Conservation (phyloP, 2,888 invertebrate genomes). For the Corbicula japonica region DNA sequence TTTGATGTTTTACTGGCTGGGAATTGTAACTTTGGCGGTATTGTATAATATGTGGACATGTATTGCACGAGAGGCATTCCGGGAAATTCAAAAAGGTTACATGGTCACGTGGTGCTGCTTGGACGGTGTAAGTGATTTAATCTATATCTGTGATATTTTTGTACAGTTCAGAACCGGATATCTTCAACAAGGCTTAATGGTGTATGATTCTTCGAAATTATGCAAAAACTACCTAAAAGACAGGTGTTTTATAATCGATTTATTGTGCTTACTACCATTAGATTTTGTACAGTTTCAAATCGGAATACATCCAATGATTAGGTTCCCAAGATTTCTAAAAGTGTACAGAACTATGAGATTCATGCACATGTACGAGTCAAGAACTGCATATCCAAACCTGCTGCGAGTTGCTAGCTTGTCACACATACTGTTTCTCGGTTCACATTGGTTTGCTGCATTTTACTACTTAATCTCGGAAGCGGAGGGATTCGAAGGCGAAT, state of each 20-base stretch:
- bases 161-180: constrained; percentile 98
- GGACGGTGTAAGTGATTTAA: constrained; percentile 94
- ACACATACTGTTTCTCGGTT: constrained; percentile 96
- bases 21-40: constrained; percentile 95
- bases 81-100: constrained; percentile 91
- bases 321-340: constrained; percentile 88
- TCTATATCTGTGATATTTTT: constrained; percentile 95
- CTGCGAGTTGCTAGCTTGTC: constrained; percentile 98
- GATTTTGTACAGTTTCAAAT: constrained; percentile 95
- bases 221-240: constrained; percentile 96
- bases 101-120: constrained; percentile 80
- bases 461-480: constrained; percentile 96
- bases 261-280: constrained; percentile 93
- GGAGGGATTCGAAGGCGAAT: constrained; percentile 87
- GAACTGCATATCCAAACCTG: constrained; percentile 98
- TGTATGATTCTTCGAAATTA: constrained; percentile 96
- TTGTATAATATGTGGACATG: constrained; percentile 98
- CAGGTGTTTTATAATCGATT: constrained; percentile 93
- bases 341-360: constrained; percentile 94
- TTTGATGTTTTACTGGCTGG: constrained; percentile 98
- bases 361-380: constrained; percentile 98
- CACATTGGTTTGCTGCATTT: constrained; percentile 99
- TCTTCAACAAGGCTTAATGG: constrained; percentile 95
- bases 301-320: constrained; percentile 91
- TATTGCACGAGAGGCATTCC: constrained; percentile 97